phyloP scores from a whole-genome alignment of 1,140 invertebrate genomes.

The Melanaphis sacchari region DNA sequence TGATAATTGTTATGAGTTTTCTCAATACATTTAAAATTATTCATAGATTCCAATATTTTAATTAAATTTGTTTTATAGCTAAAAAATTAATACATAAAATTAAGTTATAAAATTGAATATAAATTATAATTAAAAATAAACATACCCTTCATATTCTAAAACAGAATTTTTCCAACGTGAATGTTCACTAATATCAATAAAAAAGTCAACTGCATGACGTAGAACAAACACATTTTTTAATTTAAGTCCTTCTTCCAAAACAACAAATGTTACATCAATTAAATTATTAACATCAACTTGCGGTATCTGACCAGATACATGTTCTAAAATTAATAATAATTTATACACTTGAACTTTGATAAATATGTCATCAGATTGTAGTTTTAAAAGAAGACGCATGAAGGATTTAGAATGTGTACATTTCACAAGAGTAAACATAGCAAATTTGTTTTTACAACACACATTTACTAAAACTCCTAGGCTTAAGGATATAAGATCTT shows the following conservation, averaged over 20 bases:
- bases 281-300: conserved; percentile 39
- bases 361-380: conserved; percentile 44
- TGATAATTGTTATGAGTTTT: not conserved
- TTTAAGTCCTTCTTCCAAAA: conserved; percentile 56
- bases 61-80: conserved; percentile 33
- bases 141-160: conserved; percentile 25
- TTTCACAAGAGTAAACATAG: conserved; percentile 30
- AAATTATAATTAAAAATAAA: not conserved
- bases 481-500: conserved; percentile 27
- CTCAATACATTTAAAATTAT: not conserved
- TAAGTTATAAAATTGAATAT: not conserved
- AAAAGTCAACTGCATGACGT: conserved; percentile 42
- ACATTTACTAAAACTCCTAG: conserved; percentile 44
- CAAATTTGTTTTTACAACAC: conserved; percentile 50
- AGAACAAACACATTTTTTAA: conserved; percentile 20
- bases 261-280: conserved; percentile 39
- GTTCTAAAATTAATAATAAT: conserved; percentile 38
- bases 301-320: conserved; percentile 41
- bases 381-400: conserved; percentile 34
- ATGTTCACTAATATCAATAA: conserved; percentile 52
- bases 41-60: not conserved
- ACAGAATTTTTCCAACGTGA: conserved; percentile 25
- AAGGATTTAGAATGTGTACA: conserved; percentile 44
- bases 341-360: conserved; percentile 46
- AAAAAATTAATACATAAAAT: not conserved